phyloP scores from a whole-genome alignment of 2,113 vertebrate species.

The Neolamprologus tretocephalus region DNA sequence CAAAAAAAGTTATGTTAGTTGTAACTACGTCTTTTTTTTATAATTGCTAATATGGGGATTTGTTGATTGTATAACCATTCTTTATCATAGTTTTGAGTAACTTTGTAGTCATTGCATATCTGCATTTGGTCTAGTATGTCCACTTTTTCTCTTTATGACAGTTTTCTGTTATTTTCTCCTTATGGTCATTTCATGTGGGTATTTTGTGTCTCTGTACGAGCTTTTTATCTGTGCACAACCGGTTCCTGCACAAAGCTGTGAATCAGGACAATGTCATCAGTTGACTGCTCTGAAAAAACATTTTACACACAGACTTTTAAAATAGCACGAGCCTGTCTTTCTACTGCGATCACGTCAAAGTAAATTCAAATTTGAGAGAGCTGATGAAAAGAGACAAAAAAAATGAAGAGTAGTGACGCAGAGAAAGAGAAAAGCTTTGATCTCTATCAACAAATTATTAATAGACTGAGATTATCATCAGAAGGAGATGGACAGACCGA shows the following conservation, averaged over 20 bases:
- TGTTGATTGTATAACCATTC: neutral
- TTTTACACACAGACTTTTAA: neutral
- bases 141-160: neutral
- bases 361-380: neutral
- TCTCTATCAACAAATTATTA: neutral
- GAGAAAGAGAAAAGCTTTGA: neutral
- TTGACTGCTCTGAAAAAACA: neutral
- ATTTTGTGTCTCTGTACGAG: neutral
- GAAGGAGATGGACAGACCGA: neutral
- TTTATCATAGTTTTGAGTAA: neutral
- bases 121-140: neutral
- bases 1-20: neutral
- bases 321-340: rapidly evolving
- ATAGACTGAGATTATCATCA: neutral
- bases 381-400: neutral
- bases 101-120: neutral
- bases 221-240: neutral
- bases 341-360: neutral
- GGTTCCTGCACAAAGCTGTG: neutral
- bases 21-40: neutral
- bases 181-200: neutral
- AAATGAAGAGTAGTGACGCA: neutral
- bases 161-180: neutral
- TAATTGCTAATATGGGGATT: no score
- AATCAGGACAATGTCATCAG: neutral